Percentiles rank a stretch among this genome's conserved stretches.
Conservation (phyloP, 2,888 invertebrate genomes). For the Cremastinae sp. region DNA sequence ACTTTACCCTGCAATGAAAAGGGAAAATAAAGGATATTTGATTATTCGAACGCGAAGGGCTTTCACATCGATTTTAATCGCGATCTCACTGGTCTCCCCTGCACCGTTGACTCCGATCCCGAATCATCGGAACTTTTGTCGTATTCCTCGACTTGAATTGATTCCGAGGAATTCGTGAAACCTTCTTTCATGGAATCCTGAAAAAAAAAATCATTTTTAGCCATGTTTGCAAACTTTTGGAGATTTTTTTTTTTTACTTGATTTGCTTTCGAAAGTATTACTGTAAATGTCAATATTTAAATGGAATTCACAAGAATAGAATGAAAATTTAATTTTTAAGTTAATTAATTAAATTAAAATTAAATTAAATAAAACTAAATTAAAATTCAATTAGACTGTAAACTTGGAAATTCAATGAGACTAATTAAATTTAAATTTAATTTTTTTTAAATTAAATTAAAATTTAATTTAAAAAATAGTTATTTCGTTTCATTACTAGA, state of each 20-base stretch:
- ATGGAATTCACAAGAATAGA: background rate
- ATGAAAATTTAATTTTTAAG: too few relatives aligned
- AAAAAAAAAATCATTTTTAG: slow-evolving; percentile 26
- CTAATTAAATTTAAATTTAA: background rate
- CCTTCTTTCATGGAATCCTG: slow-evolving; percentile 76
- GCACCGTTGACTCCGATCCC: slow-evolving; percentile 72
- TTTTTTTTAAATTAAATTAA: too few relatives aligned
- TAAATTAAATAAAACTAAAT: too few relatives aligned
- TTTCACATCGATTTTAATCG: slow-evolving; percentile 73
- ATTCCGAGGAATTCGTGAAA: slow-evolving; percentile 76
- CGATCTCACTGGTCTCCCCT: slow-evolving; percentile 74
- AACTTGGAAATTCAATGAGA: background rate
- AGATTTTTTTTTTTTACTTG: background rate
- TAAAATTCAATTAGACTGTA: too few relatives aligned
- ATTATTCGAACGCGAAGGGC: background rate
- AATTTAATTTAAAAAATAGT: too few relatives aligned
- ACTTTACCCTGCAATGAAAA: slow-evolving; percentile 48
- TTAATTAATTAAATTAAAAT: too few relatives aligned
- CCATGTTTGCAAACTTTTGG: background rate
- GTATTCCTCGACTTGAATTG: slow-evolving; percentile 77
- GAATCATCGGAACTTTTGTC: slow-evolving; percentile 74
- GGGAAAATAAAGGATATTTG: slow-evolving; percentile 36
- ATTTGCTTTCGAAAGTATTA: too few relatives aligned
- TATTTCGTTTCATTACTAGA: slow-evolving; percentile 69
- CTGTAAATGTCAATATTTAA: too few relatives aligned